Evolutionary conservation across 2,113 vertebrate genomes (phyloP), one percentile per base, ranked within the genome.

Genomic region (Cottus gobio): DNA sequence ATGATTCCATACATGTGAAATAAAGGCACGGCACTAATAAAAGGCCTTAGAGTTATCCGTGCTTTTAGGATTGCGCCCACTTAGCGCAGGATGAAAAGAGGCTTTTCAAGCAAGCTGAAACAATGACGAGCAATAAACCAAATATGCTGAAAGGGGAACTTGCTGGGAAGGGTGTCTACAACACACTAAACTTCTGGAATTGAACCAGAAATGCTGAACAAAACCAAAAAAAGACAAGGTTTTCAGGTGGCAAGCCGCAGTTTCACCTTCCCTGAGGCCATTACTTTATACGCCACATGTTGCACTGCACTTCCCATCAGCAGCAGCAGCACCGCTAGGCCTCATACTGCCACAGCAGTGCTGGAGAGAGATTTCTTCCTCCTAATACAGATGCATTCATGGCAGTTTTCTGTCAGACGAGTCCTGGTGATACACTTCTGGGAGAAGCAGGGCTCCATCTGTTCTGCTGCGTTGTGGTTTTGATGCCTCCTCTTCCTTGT

Each of bases 1-100:
- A 93, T 80, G 89, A 90, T 95, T 93, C 94, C 94, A 94, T 93
- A 80, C 85, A 85, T 82, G 86, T 87, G 83, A 90, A 93, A 85
- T 90, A 91, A 91, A 93, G 87, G 84, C 87, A 75, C 28, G 61
- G 72, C 71, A 81, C 78, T 90, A 90, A 84, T 85, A 93, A 87
- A 84, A 85, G 69, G 22, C 83, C 88, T 92, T 79, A 91, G 75
- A 69, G 77, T 50, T 58, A 69, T 28, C 69, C 75, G 74, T 93
- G 92, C 93, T 77, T 91, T 90, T 64, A 60, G 78, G 79, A 88
- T 89, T 86, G 86, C 83, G 18, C 77, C 77, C 78, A 82, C 82
- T 88, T 78, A 82, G 69, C 81, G 80, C 72, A 79, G 85, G 85
- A 88, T 90, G 81, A 92, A 93, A 90, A 73, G 70, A 82, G 82